Base-by-base conservation (phyloP, 2,888 invertebrate genomes). In the Drosophila colorata region DNA sequence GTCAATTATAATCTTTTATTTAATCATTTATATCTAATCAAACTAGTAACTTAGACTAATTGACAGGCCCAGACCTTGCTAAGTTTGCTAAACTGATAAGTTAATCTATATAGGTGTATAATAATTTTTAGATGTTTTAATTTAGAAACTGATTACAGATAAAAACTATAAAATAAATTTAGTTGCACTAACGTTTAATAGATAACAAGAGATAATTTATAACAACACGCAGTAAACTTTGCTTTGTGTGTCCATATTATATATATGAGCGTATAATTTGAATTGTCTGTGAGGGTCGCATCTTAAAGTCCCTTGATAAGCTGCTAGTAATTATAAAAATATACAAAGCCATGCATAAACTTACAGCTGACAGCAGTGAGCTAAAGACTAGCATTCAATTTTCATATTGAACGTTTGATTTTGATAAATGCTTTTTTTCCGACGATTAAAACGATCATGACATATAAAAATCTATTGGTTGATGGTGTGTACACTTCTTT, bases 401-500 rank as follows among this genome's bases (percentile, higher is more conserved):
- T 25, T 28, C 4, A 58, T 47, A 25, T 38, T 57, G 56, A 44
- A 35, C 37, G 8, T 35, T 51, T 40, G 37, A 6, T 47, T 69
- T 44, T 59, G 37, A 68, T 58, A 52, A 47, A 66, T 37, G 18
- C 14, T 16, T 31, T 58, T 47, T 70, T 61, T 69, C 43, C 43
- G 46, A 8, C 52, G 69, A 80, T 84, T 78, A 67, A 78, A 84
- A 69, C 60, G 82, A 78, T 82, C 82, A 87, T 82, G 87, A 87
- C 82, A 87, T 60, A 80, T 53, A 79, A 74, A 74, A 80, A 72
- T 75, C 64, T 57, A 83, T 71, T 53, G 48, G 35, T 23, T 66
- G 58, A 56, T 74, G 76, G 74, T 79, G 77, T 65, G 64, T 46
- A 49, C 23, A 58, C 20, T 40, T 63, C 55, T 55, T 78, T 79